phyloP scores from a whole-genome alignment of 2,797 vertebrate species.

The Spatula clypeata region DNA sequence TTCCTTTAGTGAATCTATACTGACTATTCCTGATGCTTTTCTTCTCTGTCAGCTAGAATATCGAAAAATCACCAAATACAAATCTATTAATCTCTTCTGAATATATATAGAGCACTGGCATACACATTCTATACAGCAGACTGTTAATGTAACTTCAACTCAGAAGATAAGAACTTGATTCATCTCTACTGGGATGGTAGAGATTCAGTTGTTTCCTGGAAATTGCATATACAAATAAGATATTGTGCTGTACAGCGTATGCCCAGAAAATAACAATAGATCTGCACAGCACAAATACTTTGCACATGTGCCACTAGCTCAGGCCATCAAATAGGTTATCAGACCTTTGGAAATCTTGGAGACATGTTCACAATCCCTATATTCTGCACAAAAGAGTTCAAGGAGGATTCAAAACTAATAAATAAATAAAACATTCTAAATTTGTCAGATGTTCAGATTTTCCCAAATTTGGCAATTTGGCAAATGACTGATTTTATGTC shows the following conservation, averaged over 20 bases:
- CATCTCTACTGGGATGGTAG: background rate
- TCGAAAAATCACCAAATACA: background rate
- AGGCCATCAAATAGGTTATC: background rate
- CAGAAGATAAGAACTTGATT: background rate
- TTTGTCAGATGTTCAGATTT: accelerated
- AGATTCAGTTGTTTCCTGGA: background rate
- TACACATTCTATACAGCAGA: background rate
- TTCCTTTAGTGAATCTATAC: too few species aligned
- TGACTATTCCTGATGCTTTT: too few species aligned
- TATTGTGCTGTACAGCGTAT: background rate
- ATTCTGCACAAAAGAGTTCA: background rate
- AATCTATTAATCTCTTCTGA: background rate
- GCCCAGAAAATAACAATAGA: background rate
- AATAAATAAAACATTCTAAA: background rate
- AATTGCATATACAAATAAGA: background rate
- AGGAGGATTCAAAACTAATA: background rate
- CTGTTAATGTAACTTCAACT: background rate
- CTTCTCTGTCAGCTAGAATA: background rate
- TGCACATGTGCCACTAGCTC: background rate
- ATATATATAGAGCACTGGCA: background rate
- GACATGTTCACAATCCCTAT: background rate
- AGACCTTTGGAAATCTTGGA: background rate
- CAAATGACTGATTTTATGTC: background rate
- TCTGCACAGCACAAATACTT: background rate
- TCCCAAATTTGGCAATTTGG: background rate